These are phyloP conservation scores for Vipera latastei DNA, from an alignment of 2,797 vertebrate genomes.

Conservation along the genomic window DNA sequence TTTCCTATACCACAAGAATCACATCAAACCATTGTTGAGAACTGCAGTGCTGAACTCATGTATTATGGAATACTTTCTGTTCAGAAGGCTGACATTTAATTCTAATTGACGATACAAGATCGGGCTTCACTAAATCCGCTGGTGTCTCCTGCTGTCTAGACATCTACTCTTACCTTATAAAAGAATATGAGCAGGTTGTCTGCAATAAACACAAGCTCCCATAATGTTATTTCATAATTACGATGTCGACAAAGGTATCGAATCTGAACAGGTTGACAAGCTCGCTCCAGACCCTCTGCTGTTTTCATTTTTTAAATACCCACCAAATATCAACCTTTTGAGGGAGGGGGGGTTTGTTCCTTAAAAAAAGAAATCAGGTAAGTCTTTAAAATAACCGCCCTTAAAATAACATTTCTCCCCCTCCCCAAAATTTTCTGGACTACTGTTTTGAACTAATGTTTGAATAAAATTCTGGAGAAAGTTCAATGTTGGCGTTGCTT, in stretches of 20 bases:
- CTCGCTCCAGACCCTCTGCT: neutral
- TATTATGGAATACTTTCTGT: neutral
- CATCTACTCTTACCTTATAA: neutral
- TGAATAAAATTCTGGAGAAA: neutral
- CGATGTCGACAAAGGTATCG: neutral
- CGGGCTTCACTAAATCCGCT: neutral
- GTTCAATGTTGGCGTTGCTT: neutral
- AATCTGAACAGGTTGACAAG: neutral
- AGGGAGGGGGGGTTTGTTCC: too few species aligned
- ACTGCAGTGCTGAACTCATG: neutral
- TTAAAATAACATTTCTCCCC: neutral
- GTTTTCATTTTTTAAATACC: neutral
- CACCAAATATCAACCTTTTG: neutral
- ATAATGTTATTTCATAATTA: neutral
- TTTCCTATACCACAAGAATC: neutral
- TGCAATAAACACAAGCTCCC: neutral
- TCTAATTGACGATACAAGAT: neutral
- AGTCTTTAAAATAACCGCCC: neutral
- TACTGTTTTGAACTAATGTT: neutral
- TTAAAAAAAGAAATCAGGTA: neutral
- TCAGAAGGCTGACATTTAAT: neutral
- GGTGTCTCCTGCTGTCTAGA: neutral
- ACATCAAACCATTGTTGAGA: neutral
- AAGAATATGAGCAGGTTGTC: neutral
- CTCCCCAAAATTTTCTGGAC: neutral